These are phyloP conservation scores for Ametastegia equiseti DNA, from an alignment of 2,888 invertebrate genomes.

Conservation along the genomic window DNA sequence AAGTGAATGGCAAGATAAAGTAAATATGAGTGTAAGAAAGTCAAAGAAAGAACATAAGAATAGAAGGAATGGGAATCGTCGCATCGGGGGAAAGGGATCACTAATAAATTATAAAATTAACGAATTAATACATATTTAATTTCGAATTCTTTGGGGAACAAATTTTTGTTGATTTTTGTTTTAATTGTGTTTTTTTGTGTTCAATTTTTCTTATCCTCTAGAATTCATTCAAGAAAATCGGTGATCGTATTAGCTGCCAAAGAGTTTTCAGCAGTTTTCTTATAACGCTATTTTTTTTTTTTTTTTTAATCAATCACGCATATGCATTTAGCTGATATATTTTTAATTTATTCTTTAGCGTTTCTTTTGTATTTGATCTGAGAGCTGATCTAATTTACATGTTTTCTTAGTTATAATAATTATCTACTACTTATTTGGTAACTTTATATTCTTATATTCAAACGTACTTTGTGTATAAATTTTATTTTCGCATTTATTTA, in stretches of 20 bases:
- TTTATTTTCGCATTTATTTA: neutral
- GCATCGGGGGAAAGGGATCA: neutral
- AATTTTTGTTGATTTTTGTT: neutral
- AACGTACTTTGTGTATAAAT: neutral
- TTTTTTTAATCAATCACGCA: neutral
- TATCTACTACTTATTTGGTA: neutral
- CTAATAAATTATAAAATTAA: neutral
- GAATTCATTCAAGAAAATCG: neutral
- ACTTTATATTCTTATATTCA: neutral
- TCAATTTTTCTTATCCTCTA: neutral
- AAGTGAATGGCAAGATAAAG: neutral
- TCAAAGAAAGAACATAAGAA: neutral
- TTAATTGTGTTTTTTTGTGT: neutral
- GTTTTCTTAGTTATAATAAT: neutral
- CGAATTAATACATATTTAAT: neutral
- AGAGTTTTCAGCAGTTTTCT: neutral
- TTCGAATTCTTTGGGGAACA: neutral
- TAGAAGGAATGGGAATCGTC: neutral
- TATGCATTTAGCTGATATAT: neutral
- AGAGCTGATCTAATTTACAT: neutral
- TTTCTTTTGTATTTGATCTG: neutral
- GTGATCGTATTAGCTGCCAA: slow-evolving; percentile 12
- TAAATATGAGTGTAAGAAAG: no score
- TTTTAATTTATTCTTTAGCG: neutral
- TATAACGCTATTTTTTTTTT: neutral